Evolutionary conservation across 2,113 vertebrate species (phyloP), one percentile per base, ranked within the genome.

Genomic region (Labrus mixtus): DNA sequence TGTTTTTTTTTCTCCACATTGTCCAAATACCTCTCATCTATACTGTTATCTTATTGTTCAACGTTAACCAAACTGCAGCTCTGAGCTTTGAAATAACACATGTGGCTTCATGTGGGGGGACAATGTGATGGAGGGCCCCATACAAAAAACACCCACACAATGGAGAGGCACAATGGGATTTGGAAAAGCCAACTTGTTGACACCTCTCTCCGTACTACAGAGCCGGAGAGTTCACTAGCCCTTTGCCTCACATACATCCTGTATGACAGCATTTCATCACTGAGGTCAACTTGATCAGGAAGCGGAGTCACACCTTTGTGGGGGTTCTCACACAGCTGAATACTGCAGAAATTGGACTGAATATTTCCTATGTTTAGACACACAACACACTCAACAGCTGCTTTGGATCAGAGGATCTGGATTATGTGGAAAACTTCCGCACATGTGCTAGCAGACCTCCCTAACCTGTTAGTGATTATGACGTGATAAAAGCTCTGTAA

Each of bases 251-350:
- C 76, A 54, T 58, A 56, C 51, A 83, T 91, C 89, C 91, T 91
- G 83, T 83, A 83, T 92, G 86, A 85, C 76, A 82, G 76, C 46
- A 8, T 87, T 86, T 85, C 45, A 80, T 53, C 89, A 54, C 71
- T 22, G 68, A 63, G 76, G 71, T 79, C 41, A 22, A 20, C 68
- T 56, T 19, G 22, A 80, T 62, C 84, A 85, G 91, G 89, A 92
- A 88, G 73, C 36, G 56, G 3, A 79, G 85, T 90, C 87, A 53
- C 48, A 78, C 69, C 61, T 82, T 33, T 54, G 70, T 39, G 68
- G 54, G 54, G 56, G 57, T 73, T 88, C 82, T 83, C 83, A 82
- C 83, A 82, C 80, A 82, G 73, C 20, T 60, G 51, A 78, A 83
- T 68, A 29, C 39, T 7, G 56, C 7, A 63, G 25, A 55, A 58